Evolutionary conservation across 2,888 invertebrate species (phyloP).

Genomic region (Meiosimyza platycephala): DNA sequence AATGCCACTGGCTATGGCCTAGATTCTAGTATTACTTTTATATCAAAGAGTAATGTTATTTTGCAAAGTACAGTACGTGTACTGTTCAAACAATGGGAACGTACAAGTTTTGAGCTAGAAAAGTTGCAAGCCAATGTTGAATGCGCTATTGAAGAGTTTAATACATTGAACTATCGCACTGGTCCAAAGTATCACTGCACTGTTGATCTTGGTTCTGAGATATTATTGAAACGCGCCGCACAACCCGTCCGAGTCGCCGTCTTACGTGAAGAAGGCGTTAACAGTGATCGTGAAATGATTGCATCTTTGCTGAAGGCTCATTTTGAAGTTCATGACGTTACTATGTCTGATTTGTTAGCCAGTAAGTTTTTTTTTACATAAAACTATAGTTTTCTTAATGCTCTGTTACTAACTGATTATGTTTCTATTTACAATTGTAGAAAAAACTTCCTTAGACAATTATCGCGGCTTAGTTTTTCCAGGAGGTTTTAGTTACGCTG

Average conservation of each 20-base stretch:
- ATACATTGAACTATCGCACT: slow-evolving; percentile 74
- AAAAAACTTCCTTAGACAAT: slow-evolving; percentile 77
- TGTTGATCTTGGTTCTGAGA: slow-evolving; percentile 73
- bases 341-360: slow-evolving; percentile 88
- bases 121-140: slow-evolving; percentile 82
- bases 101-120: slow-evolving; percentile 92
- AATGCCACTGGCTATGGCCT: slow-evolving; percentile 76
- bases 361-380: slow-evolving; percentile 45
- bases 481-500: slow-evolving; percentile 98
- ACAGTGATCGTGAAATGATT: slow-evolving; percentile 98
- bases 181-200: slow-evolving; percentile 80
- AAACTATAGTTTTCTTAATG: slow-evolving; percentile 11
- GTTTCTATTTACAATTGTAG: slow-evolving; percentile 54
- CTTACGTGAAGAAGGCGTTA: slow-evolving; percentile 91
- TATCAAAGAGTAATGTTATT: slow-evolving; percentile 55
- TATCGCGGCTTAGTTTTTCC: slow-evolving; percentile 95
- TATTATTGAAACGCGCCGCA: slow-evolving; percentile 52
- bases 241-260: slow-evolving; percentile 83
- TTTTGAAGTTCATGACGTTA: slow-evolving; percentile 92
- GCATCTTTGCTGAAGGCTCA: slow-evolving; percentile 88
- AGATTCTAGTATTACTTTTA: slow-evolving; percentile 59
- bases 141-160: slow-evolving; percentile 85
- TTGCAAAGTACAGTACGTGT: slow-evolving; percentile 74
- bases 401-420: neutral
- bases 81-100: slow-evolving; percentile 91